Evolutionary conservation across 1,140 invertebrate genomes (phyloP).

Genomic region (Pseudachorutes palmiensis): DNA sequence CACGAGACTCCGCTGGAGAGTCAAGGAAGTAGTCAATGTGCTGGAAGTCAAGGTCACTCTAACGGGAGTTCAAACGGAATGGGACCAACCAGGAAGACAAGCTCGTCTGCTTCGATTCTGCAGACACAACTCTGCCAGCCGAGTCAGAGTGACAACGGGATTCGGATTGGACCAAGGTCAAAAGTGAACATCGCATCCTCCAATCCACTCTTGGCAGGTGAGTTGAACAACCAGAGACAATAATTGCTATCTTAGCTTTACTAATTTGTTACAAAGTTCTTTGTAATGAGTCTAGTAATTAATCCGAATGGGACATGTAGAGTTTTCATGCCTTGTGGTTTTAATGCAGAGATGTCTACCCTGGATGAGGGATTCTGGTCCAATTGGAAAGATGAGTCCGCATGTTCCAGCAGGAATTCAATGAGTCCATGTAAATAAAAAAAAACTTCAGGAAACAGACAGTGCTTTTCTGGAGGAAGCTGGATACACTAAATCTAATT

Average conservation of each 20-base stretch:
- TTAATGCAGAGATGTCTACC: neutral
- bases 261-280: neutral
- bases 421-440: conserved; percentile 1
- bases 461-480: no score
- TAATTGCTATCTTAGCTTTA: neutral
- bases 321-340: neutral
- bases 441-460: neutral
- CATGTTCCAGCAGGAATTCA: neutral
- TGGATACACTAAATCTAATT: no score
- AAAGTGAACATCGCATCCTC: conserved; percentile 69
- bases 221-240: conserved; percentile 6
- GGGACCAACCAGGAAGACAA: neutral
- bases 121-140: conserved; percentile 35
- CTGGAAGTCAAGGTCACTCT: neutral
- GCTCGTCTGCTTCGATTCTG: conserved; percentile 26
- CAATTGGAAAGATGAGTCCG: neutral
- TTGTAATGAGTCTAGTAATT: neutral
- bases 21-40: neutral
- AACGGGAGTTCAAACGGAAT: neutral
- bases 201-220: conserved; percentile 67
- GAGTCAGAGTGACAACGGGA: conserved; percentile 26
- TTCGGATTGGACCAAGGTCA: conserved; percentile 17
- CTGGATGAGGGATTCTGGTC: neutral
- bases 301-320: neutral
- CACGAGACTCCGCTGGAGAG: neutral